Conservation (phyloP, 1,140 invertebrate species). For the Drosophila tsacasi region DNA sequence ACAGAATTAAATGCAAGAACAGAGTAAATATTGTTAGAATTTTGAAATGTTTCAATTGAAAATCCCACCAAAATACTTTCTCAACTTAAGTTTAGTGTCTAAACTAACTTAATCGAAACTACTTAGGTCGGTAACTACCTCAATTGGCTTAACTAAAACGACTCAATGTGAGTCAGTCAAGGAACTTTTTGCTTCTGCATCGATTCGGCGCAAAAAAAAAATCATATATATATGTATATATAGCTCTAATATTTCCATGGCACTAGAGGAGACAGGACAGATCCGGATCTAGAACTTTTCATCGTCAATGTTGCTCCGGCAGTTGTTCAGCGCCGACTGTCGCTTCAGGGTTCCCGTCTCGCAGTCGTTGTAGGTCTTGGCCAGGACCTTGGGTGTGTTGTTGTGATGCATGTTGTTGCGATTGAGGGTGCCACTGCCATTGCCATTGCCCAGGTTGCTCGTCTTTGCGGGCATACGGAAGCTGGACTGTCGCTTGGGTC, state of each 20-base stretch:
- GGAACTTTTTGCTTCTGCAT: conserved; percentile 68
- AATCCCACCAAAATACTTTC: conserved; percentile 27
- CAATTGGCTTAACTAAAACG: conserved; percentile 46
- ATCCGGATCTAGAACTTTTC: conserved; percentile 75
- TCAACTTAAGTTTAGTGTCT: background rate
- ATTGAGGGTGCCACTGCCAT: conserved; percentile 86
- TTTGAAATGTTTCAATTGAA: background rate
- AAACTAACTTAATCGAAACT: conserved; percentile 22
- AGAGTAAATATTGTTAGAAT: background rate
- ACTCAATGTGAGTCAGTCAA: conserved; percentile 80
- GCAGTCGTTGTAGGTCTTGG: conserved; percentile 88
- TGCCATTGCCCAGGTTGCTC: conserved; percentile 86
- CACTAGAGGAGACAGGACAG: conserved; percentile 44
- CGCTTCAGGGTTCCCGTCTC: conserved; percentile 92
- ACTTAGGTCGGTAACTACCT: conserved; percentile 54
- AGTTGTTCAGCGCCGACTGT: conserved; percentile 88
- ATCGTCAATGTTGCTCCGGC: conserved; percentile 79
- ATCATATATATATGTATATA: conserved; percentile 43
- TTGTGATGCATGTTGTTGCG: conserved; percentile 88
- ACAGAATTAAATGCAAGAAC: conserved; percentile 10
- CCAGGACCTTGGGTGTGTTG: conserved; percentile 89
- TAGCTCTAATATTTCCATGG: conserved; percentile 65
- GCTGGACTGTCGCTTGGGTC: conserved; percentile 87
- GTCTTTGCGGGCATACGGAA: conserved; percentile 86
- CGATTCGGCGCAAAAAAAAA: conserved; percentile 47